phyloP scores from a whole-genome alignment of 2,888 invertebrate genomes.

The Notodonta dromedarius region DNA sequence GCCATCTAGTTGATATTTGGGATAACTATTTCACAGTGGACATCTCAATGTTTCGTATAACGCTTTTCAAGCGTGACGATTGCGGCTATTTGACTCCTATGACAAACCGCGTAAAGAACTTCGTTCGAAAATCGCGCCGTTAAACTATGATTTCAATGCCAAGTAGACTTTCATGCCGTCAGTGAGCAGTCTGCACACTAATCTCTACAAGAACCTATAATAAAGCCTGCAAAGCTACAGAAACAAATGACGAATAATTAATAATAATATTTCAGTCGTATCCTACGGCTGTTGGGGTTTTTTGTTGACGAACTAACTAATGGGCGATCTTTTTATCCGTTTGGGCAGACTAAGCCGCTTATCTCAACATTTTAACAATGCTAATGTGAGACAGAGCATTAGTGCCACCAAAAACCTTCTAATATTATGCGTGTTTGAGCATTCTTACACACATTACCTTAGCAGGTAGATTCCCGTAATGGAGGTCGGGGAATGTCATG shows the following conservation, averaged over 20 bases:
- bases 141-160: too few species aligned
- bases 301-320: conserved; percentile 1
- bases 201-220: too few species aligned
- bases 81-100: too few species aligned
- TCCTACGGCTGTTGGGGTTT: neutral
- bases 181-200: too few species aligned
- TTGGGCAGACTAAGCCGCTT: neutral
- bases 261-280: neutral
- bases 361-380: conserved; percentile 1
- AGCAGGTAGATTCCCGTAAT: conserved; percentile 1
- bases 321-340: neutral
- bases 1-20: too few species aligned
- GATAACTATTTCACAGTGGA: too few species aligned
- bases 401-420: neutral
- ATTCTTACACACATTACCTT: neutral
- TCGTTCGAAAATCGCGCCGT: too few species aligned
- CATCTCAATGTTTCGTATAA: too few species aligned
- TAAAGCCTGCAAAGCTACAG: neutral
- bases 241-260: too few species aligned
- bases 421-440: neutral
- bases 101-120: too few species aligned
- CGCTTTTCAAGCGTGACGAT: too few species aligned
- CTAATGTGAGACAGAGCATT: conserved; percentile 2
- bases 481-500: neutral
- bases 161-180: too few species aligned